phyloP scores from a whole-genome alignment of 1,140 invertebrate species.

The Leptonema lineaticorne region DNA sequence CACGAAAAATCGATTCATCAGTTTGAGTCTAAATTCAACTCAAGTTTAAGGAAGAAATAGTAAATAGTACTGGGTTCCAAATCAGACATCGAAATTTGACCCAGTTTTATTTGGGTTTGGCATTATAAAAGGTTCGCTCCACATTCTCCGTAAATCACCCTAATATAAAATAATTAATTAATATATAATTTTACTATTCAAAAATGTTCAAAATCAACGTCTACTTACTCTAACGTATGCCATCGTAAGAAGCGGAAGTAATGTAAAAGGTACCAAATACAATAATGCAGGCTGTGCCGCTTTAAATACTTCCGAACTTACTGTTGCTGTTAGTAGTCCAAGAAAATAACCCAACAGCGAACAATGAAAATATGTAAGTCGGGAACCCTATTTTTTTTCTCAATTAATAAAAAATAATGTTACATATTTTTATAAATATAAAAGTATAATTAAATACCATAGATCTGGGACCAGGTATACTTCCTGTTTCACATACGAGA shows the following conservation, averaged over 20 bases:
- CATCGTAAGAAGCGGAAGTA: constrained; percentile 94
- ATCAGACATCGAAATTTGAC: constrained; percentile 56
- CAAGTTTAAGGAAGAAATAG: constrained; percentile 6
- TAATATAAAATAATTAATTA: constrained; percentile 53
- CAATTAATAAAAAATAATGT: background rate
- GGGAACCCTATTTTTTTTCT: constrained; percentile 50
- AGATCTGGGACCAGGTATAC: constrained; percentile 71
- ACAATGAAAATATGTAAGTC: constrained; percentile 92
- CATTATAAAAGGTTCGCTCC: constrained; percentile 94
- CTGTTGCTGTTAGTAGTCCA: constrained; percentile 93
- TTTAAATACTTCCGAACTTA: constrained; percentile 96
- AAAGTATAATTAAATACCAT: constrained; percentile 46
- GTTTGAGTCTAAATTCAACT: background rate
- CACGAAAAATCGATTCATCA: background rate
- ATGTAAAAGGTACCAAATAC: constrained; percentile 95
- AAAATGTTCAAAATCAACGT: background rate
- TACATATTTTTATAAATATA: background rate
- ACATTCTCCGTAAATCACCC: constrained; percentile 95
- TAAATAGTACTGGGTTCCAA: background rate
- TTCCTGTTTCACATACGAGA: constrained; percentile 71
- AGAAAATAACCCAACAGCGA: constrained; percentile 97
- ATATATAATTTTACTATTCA: background rate
- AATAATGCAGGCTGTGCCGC: constrained; percentile 95
- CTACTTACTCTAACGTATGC: constrained; percentile 89
- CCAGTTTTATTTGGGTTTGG: constrained; percentile 67